These are phyloP conservation scores for Tokudaia tokunoshimensis DNA, from an alignment of 2,797 vertebrate species.

Conservation along the genomic window DNA sequence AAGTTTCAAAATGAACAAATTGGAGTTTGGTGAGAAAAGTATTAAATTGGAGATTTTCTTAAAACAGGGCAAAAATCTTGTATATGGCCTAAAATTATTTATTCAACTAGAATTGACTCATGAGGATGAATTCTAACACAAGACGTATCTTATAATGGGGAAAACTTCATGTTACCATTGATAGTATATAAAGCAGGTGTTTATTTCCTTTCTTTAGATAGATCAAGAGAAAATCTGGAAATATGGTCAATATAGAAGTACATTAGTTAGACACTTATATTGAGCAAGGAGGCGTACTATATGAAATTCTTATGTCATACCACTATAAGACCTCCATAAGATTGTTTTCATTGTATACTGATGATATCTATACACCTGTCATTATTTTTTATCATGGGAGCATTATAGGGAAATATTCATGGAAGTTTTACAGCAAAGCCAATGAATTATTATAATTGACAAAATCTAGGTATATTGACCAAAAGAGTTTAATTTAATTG, in stretches of 20 bases:
- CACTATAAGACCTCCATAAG: not conserved
- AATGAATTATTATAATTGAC: slow-evolving; percentile 5
- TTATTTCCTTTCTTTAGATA: not conserved
- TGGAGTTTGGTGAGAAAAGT: not conserved
- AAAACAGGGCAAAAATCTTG: not conserved
- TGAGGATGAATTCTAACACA: not conserved
- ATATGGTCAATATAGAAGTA: not conserved
- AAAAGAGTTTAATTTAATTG: not conserved
- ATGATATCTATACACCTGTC: not conserved
- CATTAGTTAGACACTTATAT: not conserved
- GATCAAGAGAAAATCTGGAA: not conserved
- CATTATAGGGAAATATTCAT: not conserved
- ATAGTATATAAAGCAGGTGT: not conserved
- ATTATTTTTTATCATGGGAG: not conserved
- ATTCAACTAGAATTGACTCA: not conserved
- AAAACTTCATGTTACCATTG: not conserved
- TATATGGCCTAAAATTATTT: not conserved
- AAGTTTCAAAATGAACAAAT: not conserved
- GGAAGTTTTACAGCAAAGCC: not conserved
- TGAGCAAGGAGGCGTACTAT: not conserved
- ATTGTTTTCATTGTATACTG: not conserved
- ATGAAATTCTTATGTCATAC: not conserved
- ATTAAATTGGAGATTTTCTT: not conserved
- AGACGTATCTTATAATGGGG: not conserved
- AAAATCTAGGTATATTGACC: not conserved